These are phyloP conservation scores for Agonopterix subpropinquella DNA, from an alignment of 2,888 invertebrate genomes.

Conservation along the genomic window DNA sequence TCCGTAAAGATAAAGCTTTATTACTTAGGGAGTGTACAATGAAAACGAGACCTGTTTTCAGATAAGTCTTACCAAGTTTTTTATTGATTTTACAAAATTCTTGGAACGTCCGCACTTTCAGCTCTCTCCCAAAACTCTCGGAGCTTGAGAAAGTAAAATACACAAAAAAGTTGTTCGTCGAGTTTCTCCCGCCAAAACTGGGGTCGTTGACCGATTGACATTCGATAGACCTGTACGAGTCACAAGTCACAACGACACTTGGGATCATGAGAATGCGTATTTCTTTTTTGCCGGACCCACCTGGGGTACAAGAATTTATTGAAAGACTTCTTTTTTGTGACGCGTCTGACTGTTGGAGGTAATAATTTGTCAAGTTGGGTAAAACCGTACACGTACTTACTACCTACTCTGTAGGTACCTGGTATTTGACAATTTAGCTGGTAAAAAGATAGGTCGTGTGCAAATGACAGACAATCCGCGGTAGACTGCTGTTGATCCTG, in stretches of 20 bases:
- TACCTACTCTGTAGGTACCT: no score
- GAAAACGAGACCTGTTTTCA: no score
- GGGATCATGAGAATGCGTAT: background rate
- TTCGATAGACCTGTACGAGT: constrained; percentile 36
- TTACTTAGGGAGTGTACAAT: no score
- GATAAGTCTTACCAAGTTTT: no score
- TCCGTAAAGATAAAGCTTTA: no score
- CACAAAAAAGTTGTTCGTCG: constrained; percentile 60
- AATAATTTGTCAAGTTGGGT: no score
- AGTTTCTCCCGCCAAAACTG: constrained; percentile 73
- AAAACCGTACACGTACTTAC: no score
- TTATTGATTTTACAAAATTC: background rate
- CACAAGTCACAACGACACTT: background rate
- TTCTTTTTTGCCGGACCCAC: background rate
- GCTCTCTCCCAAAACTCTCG: background rate
- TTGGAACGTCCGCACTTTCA: background rate
- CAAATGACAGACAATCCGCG: no score
- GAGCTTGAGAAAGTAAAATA: constrained; percentile 55
- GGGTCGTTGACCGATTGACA: constrained; percentile 70
- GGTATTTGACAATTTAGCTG: no score
- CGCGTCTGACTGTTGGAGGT: background rate
- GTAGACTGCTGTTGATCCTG: no score
- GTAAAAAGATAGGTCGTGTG: no score
- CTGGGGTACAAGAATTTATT: background rate
- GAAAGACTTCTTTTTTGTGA: background rate